Base-by-base conservation (phyloP, 2,113 vertebrate genomes). In the Carollia perspicillata region DNA sequence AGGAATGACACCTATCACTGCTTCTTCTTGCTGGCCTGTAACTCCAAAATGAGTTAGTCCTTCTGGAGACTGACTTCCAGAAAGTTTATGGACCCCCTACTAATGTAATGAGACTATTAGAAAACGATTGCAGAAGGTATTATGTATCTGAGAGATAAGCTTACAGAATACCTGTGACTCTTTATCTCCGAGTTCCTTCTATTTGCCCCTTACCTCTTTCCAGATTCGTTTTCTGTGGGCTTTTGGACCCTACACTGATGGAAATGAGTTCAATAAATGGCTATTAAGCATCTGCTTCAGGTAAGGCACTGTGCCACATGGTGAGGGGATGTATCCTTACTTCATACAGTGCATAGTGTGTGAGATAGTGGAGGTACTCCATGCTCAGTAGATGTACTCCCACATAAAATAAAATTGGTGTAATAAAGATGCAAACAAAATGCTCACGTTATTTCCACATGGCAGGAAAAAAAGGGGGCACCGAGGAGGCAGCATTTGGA, bases 21-120 rank as follows among this genome's bases (percentile, higher is more conserved):
- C 53, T 16, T 93, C 18, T 6, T 79, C 53, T 74, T 84, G 44
- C 68, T 93, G 74, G 42, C 16, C 81, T 44, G 0, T 86, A 53
- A 93, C 87, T 92, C 20, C 55, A 58, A 80, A 93, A 89, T 84
- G 42, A 79, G n/a, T 35, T 63, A 22, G 35, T 94, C n/a, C 37
- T 96, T 49, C 28, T 84, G 22, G 20, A 90, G 10, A 58, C 30
- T 66, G 26, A 71, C n/a, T 93, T 89, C 71, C 37, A 74, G 66
- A 69, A 80, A 33, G 66, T 63, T 78, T 69, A 65, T 68, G 35
- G 12, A 60, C 7, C 53, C 42, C 51, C 37, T 69, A 17, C 26
- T 65, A 44, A 66, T 5, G 10, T 94, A 80, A 85, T 85, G 85
- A 95, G 47, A 51, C n/a, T 60, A 23, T 75, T 92, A 74, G 63